A percentile compares a stretch with the other conserved stretches of the same genome.
phyloP scores from a whole-genome alignment of 2,113 vertebrate species.

The Oxyura jamaicensis region DNA sequence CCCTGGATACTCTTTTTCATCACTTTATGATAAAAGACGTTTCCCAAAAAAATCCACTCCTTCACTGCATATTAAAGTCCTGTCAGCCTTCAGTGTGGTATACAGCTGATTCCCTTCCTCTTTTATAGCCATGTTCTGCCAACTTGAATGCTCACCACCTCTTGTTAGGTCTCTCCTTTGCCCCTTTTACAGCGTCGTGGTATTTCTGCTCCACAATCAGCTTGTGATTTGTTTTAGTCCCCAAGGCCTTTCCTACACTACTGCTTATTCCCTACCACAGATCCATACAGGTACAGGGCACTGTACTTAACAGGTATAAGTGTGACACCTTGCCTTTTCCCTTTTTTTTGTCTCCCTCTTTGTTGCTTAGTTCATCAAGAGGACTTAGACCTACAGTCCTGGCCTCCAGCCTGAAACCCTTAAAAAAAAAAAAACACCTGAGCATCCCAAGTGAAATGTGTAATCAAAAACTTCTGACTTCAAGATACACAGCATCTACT shows the following conservation, averaged over 20 bases:
- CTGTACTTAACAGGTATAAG: rapidly evolving
- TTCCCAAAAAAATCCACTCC: no score
- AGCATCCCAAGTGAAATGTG: background rate
- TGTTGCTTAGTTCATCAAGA: background rate
- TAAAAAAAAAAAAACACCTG: no score
- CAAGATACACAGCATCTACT: rapidly evolving
- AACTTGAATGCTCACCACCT: rapidly evolving
- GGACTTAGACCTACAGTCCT: rapidly evolving
- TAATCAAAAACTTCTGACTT: background rate
- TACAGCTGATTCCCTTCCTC: rapidly evolving
- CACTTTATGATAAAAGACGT: no score
- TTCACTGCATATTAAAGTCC: no score
- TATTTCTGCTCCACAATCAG: rapidly evolving
- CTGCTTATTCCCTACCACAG: rapidly evolving
- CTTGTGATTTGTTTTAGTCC: no score
- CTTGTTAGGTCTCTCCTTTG: no score
- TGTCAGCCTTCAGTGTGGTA: background rate
- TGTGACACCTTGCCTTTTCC: background rate
- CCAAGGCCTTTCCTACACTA: rapidly evolving
- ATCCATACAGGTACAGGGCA: rapidly evolving
- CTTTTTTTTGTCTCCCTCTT: background rate
- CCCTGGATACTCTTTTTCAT: no score
- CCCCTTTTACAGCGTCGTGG: rapidly evolving
- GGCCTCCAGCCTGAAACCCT: rapidly evolving
- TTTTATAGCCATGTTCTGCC: rapidly evolving